phyloP scores from a whole-genome alignment of 2,888 invertebrate species.

The Coronaproctus castanopsis region DNA sequence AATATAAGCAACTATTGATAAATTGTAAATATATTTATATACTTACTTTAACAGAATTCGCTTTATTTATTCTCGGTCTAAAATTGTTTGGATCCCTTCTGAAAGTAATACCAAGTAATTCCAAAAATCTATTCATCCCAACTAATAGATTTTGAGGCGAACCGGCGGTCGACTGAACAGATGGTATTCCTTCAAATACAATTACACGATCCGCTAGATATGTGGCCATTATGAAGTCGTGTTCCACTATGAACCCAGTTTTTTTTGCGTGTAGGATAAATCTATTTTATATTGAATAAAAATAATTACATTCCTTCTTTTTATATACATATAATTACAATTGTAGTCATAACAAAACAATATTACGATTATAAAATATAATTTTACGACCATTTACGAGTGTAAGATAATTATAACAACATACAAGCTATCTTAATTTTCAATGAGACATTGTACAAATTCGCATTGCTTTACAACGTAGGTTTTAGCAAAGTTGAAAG shows the following conservation, averaged over 20 bases:
- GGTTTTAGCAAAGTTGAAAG: no score
- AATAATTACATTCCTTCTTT: no score
- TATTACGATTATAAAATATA: no score
- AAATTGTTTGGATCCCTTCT: slow-evolving; percentile 96
- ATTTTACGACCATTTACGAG: no score
- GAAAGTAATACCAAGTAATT: slow-evolving; percentile 90
- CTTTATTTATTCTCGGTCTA: slow-evolving; percentile 93
- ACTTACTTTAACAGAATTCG: slow-evolving; percentile 73
- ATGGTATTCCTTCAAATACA: slow-evolving; percentile 90
- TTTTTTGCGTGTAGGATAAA: slow-evolving; percentile 98
- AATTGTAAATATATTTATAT: background rate
- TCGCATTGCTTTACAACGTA: no score
- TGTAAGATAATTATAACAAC: no score
- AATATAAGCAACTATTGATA: background rate
- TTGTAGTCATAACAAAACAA: no score
- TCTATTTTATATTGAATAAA: slow-evolving; percentile 28
- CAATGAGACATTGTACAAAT: no score
- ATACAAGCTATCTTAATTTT: no score
- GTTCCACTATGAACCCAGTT: slow-evolving; percentile 98
- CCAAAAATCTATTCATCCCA: slow-evolving; percentile 96
- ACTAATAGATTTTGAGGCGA: slow-evolving; percentile 79
- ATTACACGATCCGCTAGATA: slow-evolving; percentile 96
- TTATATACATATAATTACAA: no score
- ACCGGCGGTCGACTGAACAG: slow-evolving; percentile 70
- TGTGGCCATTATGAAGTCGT: slow-evolving; percentile 99